Base-by-base conservation (phyloP, 2,888 invertebrate genomes). In the Ganaspis brasiliensis region DNA sequence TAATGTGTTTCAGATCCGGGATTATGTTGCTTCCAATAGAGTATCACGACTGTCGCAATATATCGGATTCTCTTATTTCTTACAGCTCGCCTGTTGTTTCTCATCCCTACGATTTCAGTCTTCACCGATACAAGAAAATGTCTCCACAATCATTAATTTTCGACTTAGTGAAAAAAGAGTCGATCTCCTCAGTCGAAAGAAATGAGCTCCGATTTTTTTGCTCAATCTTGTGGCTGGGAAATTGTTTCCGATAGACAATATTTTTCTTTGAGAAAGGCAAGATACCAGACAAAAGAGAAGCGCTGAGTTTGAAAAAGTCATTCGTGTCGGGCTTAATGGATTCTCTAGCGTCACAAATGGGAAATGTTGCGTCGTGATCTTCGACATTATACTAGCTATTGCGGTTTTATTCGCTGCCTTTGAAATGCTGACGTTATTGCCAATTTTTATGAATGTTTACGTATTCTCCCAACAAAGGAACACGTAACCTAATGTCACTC, bases 241-340 rank as follows among this genome's bases (percentile, higher is more conserved):
- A 26, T 45, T 73, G 59, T 24, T 59, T 40, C 49, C 16, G 49
- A 73, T 73, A 45, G 59, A 59, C 31, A 73, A 63, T 63, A 63
- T 63, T 63, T 63, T 63, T 37, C 61, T 35, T 63, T 40, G 19
- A 19, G 37, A 19, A 16, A 63, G 37, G 37, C 37, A 21, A 63
- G 37, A 63, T 63, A 63, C 19, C 21, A 37, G 37, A 63, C 19
- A 40, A 63, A 37, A 63, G 37, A 16, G 21, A 40, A 40, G 19
- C 19, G 14, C 61, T 63, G 37, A 63, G 61, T 37, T 63, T 37
- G 37, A 40, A 40, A 63, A 63, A 37, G 61, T 63, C 14, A 14
- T 37, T 61, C 61, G 35, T 61, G 61, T 61, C 61, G 19, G 4
- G 12, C 35, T 37, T 61, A 19, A 61, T 61, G 37, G 37, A 61